A percentile compares a stretch with the other conserved stretches of the same genome.
phyloP scores from a whole-genome alignment of 1,140 invertebrate genomes.

The Drosophila rhopaloa region DNA sequence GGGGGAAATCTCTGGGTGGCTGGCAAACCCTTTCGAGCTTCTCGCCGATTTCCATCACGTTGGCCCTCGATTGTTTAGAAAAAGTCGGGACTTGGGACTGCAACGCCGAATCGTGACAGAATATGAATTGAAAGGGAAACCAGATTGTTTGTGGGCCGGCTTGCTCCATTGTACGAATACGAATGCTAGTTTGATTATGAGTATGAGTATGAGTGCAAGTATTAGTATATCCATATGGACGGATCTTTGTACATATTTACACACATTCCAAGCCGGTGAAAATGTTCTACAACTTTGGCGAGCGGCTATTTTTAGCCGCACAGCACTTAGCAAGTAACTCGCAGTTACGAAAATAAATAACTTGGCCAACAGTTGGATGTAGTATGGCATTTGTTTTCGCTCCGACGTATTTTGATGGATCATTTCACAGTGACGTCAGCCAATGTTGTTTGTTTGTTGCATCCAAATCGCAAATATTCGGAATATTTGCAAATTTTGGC shows the following conservation, averaged over 20 bases:
- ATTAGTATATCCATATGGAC: neutral
- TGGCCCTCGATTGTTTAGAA: neutral
- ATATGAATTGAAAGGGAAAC: constrained; percentile 76
- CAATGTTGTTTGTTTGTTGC: constrained; percentile 14
- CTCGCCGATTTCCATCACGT: neutral
- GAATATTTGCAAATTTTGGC: constrained; percentile 19
- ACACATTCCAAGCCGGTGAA: constrained; percentile 39
- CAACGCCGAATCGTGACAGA: constrained; percentile 57
- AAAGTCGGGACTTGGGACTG: constrained; percentile 5
- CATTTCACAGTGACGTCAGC: constrained; percentile 21
- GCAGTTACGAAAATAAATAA: constrained; percentile 16
- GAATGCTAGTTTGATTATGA: neutral
- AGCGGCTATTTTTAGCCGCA: constrained; percentile 40
- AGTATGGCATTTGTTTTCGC: neutral
- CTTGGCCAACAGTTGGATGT: constrained; percentile 19
- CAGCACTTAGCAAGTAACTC: constrained; percentile 3
- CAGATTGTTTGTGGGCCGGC: constrained; percentile 39
- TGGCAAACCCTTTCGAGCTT: neutral
- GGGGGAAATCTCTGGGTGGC: neutral
- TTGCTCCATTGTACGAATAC: constrained; percentile 9
- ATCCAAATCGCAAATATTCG: constrained; percentile 10
- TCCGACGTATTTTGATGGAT: constrained; percentile 8
- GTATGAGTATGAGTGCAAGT: neutral
- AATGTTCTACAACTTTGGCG: constrained; percentile 40
- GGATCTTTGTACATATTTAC: constrained; percentile 23